Base-by-base conservation (phyloP, 1,140 invertebrate genomes). In the Pararge aegeria region DNA sequence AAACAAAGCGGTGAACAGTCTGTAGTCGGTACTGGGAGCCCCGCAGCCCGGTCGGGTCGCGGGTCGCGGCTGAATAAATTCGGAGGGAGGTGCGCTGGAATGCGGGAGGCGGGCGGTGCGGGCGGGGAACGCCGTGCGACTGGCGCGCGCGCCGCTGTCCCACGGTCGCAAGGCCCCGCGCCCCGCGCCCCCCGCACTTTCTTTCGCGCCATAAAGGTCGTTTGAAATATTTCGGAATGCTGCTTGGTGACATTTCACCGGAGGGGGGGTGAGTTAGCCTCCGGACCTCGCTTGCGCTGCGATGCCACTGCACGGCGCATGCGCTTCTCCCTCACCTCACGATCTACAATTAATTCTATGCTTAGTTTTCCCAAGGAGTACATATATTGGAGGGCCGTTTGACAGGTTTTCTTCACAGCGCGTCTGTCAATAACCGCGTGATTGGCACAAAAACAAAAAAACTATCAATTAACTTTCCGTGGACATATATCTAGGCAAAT, bases 141-240 rank as follows among this genome's bases (percentile, higher is more conserved):
- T 85, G 78, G 83, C 83, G 80, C 80, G 83, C 83, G 83, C 81
- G 80, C 74, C 82, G 73, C 85, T 84, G 82, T 83, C 83, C 83
- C 83, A 83, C 81, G 80, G 83, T 83, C 84, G 75, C 73, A 75
- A 70, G 69, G 62, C 75, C 73, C 76, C 74, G 68, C 78, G 64
- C 75, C 74, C 78, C 80, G 51, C 73, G 44, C 76, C 72, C 80
- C 81, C 67, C 61, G 69, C 82, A 87, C 85, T 89, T 87, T 89
- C 85, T 89, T 89, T 89, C 85, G 85, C 85, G 82, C 85, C 85
- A 87, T 89, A 87, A 85, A 89, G 86, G 86, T 87, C 86, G 86
- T 89, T 89, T 89, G 83, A 89, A 89, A 89, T 86, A 89, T 87
- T 89, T 87, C 75, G 86, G 86, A 89, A 87, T 87, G 83, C 80